These are phyloP conservation scores for Sebastes trivittatus DNA, from an alignment of 2,797 vertebrate species.

Conservation along the genomic window DNA sequence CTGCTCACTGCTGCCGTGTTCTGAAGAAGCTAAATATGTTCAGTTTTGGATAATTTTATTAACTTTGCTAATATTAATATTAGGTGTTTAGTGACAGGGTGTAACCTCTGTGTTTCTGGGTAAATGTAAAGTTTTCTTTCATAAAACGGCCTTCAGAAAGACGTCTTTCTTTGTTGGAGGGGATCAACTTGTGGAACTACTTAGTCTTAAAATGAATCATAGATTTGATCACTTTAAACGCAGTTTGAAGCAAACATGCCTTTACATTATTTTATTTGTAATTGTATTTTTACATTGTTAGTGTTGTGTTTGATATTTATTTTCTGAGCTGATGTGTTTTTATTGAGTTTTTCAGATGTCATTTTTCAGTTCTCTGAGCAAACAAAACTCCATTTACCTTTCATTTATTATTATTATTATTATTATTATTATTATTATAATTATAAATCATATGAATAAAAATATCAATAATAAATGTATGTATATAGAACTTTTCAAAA, in stretches of 20 bases:
- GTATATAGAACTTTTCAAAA: no score
- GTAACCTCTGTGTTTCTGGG: not conserved
- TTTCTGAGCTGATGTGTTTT: not conserved
- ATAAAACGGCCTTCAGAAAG: not conserved
- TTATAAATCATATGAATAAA: no score
- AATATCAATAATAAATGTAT: no score
- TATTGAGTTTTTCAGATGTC: not conserved
- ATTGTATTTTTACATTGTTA: not conserved
- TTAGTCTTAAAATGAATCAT: not conserved
- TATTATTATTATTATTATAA: no score
- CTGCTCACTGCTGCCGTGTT: not conserved
- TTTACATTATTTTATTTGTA: no score
- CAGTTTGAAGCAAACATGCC: not conserved
- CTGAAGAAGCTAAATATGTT: not conserved
- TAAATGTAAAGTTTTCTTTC: not conserved
- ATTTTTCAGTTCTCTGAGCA: not conserved
- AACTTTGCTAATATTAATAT: not conserved
- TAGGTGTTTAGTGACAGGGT: not conserved
- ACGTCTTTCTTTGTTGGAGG: not conserved
- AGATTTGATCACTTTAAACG: not conserved
- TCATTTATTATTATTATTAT: not conserved
- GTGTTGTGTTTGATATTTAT: not conserved
- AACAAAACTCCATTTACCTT: not conserved
- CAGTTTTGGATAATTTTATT: not conserved
- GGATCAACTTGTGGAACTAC: not conserved